Conservation (phyloP, 2,888 invertebrate genomes). For the Melangyna quadrimaculata region DNA sequence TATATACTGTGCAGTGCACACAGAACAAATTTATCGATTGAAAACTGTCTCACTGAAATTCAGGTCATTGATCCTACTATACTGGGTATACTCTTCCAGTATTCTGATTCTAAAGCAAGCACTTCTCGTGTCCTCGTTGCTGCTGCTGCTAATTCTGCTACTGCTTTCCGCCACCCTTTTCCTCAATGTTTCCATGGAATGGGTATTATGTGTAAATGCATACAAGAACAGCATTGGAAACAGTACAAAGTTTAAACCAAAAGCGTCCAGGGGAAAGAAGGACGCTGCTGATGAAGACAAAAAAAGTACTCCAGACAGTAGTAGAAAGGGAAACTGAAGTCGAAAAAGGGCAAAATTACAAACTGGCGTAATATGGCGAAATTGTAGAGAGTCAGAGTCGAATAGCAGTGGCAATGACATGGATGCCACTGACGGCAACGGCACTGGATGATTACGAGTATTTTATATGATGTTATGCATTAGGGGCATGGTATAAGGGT, state of each 20-base stretch:
- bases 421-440: slow-evolving; percentile 38
- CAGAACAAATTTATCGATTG: slow-evolving; percentile 80
- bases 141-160: not conserved
- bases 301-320: slow-evolving; percentile 76
- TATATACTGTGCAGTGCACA: slow-evolving; percentile 72
- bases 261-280: slow-evolving; percentile 12
- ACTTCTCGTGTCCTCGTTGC: slow-evolving; percentile 35
- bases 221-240: slow-evolving; percentile 31
- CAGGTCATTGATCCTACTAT: slow-evolving; percentile 80
- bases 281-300: slow-evolving; percentile 13
- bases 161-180: slow-evolving; percentile 32
- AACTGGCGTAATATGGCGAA: slow-evolving; percentile 47
- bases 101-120: slow-evolving; percentile 25
- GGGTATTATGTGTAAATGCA: slow-evolving; percentile 43
- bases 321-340: slow-evolving; percentile 79
- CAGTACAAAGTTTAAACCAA: slow-evolving; percentile 9
- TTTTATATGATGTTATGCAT: slow-evolving; percentile 62
- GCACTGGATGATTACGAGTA: slow-evolving; percentile 68
- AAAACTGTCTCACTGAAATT: slow-evolving; percentile 81
- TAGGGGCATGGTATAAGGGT: slow-evolving; percentile 48
- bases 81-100: not conserved
- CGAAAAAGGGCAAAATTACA: slow-evolving; percentile 43
- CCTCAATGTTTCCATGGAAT: slow-evolving; percentile 15
- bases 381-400: slow-evolving; percentile 13
- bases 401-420: not conserved